phyloP scores from a whole-genome alignment of 2,888 invertebrate genomes.

The Camponotus fellah region DNA sequence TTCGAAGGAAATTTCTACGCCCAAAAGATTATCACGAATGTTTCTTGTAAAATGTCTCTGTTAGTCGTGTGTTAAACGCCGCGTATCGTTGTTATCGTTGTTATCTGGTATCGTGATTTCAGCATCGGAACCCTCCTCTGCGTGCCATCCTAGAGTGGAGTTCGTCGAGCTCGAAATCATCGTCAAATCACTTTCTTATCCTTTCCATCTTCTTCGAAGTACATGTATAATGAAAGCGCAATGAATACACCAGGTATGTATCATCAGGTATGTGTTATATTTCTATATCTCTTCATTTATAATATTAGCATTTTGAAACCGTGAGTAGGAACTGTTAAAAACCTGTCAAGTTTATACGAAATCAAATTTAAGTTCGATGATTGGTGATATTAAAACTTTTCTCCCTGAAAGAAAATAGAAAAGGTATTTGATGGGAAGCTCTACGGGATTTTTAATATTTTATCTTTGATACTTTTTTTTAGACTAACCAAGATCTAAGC shows the following conservation, averaged over 20 bases:
- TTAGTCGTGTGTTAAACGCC: neutral
- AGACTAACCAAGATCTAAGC: neutral
- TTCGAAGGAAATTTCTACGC: neutral
- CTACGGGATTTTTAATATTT: neutral
- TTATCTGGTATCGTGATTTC: constrained; percentile 11
- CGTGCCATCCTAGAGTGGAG: neutral
- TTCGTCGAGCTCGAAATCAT: neutral
- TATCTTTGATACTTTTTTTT: neutral
- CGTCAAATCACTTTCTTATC: neutral
- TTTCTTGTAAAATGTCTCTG: neutral
- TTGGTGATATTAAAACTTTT: neutral
- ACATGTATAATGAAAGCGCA: neutral
- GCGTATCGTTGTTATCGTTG: neutral
- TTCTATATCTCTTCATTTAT: neutral
- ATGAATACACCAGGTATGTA: neutral
- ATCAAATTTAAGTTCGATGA: neutral
- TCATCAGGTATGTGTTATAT: neutral
- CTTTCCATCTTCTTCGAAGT: neutral
- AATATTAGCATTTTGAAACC: neutral
- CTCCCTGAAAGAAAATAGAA: neutral
- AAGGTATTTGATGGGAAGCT: neutral
- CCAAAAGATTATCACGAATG: neutral
- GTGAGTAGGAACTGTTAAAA: neutral
- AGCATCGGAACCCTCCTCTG: neutral
- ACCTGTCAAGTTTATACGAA: neutral